Evolutionary conservation across 2,888 invertebrate genomes (phyloP), one percentile per base, ranked within the genome.

Genomic region (Drosophila rellima): DNA sequence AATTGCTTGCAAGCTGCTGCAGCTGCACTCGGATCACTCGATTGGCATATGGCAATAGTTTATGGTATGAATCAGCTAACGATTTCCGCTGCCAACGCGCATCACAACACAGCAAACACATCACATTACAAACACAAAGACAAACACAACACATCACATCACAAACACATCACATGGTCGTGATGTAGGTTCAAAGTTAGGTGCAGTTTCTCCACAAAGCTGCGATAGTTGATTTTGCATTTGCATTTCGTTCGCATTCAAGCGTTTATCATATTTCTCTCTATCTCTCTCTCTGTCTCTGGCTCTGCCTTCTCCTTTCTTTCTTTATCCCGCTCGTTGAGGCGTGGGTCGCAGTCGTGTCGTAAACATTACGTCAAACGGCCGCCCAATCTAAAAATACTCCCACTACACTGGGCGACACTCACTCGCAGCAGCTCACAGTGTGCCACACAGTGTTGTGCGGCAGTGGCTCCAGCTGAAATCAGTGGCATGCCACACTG

Each of bases 51-150:
- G 57, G 57, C 57, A 51, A 29, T 15, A 1, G 39, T 47, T 68
- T 55, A 35, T 31, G 35, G 23, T 60, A 68, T 80, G 69, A 64
- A 70, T 83, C 84, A 81, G 74, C 74, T 72, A 83, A 83, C 84
- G 72, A 81, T 81, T 83, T 81, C 81, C 81, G 81, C 84, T 81
- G 84, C 81, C 84, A 83, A 81, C 84, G 83, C 80, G 56, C 69
- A 68, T 60, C 68, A 29, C 52, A 62, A 20, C 37, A 56, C 33
- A 47, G 39, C 57, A 48, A 15, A 18, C 40, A 40, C 42, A 26
- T 26, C 26, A 26, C 26, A 26, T 23, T 26, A 26, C 26, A 26
- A 26, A 26, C 26, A 26, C 26, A 23, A 23, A n/a, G n/a, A 50
- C 20, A 48, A 29, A 1, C 37, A 37, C 50, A 47, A 13, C 48